Percentiles rank a stretch among this genome's conserved stretches.
Conservation (phyloP, 2,113 vertebrate species). For the Elephas maximus region DNA sequence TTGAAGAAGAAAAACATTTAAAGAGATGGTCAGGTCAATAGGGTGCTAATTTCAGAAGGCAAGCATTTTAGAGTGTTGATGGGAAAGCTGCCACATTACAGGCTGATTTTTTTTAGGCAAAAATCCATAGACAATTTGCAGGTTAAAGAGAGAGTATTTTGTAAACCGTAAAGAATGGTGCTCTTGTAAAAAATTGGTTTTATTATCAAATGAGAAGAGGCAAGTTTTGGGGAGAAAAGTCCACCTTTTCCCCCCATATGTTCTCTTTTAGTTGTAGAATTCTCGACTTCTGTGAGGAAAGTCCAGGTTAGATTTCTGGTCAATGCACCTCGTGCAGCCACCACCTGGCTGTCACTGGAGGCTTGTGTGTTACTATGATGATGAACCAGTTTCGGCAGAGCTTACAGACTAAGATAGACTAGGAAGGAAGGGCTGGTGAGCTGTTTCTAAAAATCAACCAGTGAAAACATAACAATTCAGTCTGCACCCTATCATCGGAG, state of each 20-base stretch:
- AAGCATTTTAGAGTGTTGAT: not conserved
- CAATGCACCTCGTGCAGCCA: not conserved
- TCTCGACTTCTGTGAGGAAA: not conserved
- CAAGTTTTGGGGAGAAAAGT: not conserved
- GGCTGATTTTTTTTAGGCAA: slow-evolving; percentile 32
- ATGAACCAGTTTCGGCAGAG: not conserved
- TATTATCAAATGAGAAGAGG: not conserved
- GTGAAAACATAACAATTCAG: not conserved
- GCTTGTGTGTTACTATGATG: not conserved
- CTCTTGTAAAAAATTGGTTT: not conserved
- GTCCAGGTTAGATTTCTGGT: not conserved
- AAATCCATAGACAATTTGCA: slow-evolving; percentile 54
- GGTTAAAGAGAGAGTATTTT: not conserved
- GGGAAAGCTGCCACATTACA: slow-evolving; percentile 16
- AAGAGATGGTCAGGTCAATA: slow-evolving; percentile 37
- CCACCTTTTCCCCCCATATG: not conserved
- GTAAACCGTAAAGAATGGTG: not conserved
- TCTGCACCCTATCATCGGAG: not conserved
- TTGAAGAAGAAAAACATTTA: slow-evolving; percentile 33
- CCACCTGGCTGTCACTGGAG: not conserved
- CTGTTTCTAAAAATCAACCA: not conserved
- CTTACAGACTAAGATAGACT: not conserved
- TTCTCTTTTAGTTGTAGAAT: not conserved
- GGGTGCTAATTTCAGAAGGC: slow-evolving; percentile 29
- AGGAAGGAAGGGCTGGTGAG: not conserved